phyloP scores from a whole-genome alignment of 2,113 vertebrate species.

The Apus apus region DNA sequence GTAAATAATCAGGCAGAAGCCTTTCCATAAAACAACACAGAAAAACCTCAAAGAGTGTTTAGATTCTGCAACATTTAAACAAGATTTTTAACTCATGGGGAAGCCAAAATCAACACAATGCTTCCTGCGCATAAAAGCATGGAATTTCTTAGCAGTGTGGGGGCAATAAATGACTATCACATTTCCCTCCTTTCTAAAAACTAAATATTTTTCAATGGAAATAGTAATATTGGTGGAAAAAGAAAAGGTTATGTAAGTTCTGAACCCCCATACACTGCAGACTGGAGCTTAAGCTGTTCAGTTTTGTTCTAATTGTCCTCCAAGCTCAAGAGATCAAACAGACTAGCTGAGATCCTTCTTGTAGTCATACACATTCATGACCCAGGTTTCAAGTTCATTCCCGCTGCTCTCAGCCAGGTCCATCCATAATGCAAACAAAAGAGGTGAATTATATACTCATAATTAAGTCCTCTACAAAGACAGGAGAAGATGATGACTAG shows the following conservation, averaged over 20 bases:
- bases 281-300: background rate
- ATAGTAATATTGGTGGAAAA: constrained; percentile 70
- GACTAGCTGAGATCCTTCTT: background rate
- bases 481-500: background rate
- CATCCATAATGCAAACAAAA: constrained; percentile 19
- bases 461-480: background rate
- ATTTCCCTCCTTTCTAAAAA: constrained; percentile 78
- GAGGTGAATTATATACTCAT: background rate
- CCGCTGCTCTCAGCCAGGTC: constrained; percentile 6
- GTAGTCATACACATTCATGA: background rate
- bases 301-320: constrained; percentile 11
- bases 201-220: constrained; percentile 75
- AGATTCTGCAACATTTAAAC: constrained; percentile 87
- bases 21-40: constrained; percentile 85
- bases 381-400: background rate
- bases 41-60: constrained; percentile 85
- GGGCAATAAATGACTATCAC: constrained; percentile 83
- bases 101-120: constrained; percentile 91
- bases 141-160: constrained; percentile 85
- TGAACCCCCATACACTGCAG: background rate
- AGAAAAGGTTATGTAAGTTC: constrained; percentile 62
- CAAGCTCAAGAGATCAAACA: constrained; percentile 21
- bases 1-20: constrained; percentile 87
- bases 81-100: constrained; percentile 76
- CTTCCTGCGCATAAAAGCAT: constrained; percentile 91